Evolutionary conservation across 1,140 invertebrate genomes (phyloP), one percentile per base, ranked within the genome.

Genomic region (Drosophila melanica): DNA sequence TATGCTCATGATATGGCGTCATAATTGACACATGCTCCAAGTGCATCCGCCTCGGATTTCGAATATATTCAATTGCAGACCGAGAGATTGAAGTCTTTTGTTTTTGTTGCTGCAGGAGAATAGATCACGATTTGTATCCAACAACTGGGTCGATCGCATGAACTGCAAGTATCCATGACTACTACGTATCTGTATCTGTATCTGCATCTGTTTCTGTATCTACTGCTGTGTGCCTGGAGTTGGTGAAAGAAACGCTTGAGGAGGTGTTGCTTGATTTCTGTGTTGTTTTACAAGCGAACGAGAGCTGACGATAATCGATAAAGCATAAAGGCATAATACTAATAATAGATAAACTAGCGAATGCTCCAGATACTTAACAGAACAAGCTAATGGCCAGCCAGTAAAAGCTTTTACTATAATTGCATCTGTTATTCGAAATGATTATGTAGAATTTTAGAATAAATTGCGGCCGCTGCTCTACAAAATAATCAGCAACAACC

Each of bases 1-100:
- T 70, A 39, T 33, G 37, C 64, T 44, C 63, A 73, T 64, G 76
- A 89, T 87, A 87, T 87, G 79, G 79, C 84, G 84, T 87, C 84
- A 82, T 89, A 87, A 87, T 87, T 82, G 84, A 89, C 82, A 89
- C 84, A 82, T 89, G 82, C 79, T 73, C 77, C 79, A 81, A 73
- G 75, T 89, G 82, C 82, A 87, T 87, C 84, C 82, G 82, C 72
- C 84, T 74, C 53, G 68, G 79, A 72, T 72, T 67, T 51, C 54
- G 16, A 44, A 65, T 65, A 44, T 37, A 47, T 5, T 35, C 33
- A 10, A 9, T 35, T 8, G 33, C 33, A 41, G 39, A 66, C 58
- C 62, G 39, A 59, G 50, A 63, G 50, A 63, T 27, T 23, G 48
- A 35, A 27, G 27, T 55, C 18, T 27, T 16, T 18, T 18, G 42